These are phyloP conservation scores for Chalcis sispes DNA, from an alignment of 2,888 invertebrate species.

Conservation along the genomic window DNA sequence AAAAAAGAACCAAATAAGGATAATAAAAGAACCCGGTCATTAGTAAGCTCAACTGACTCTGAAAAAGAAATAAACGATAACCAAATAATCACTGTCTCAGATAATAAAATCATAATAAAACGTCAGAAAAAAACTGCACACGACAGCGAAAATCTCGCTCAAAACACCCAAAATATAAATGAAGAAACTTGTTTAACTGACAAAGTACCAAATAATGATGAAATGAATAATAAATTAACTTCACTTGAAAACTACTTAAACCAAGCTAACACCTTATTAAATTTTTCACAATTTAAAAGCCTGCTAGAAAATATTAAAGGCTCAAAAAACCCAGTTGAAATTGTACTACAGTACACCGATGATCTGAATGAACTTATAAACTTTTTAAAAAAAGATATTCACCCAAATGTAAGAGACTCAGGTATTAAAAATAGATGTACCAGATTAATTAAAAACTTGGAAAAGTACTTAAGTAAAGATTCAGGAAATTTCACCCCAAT, in stretches of 20 bases:
- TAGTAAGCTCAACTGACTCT: background rate
- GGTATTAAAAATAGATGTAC: slow-evolving; percentile 26
- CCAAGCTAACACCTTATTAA: background rate
- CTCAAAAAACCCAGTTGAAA: background rate
- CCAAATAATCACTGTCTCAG: too few relatives aligned
- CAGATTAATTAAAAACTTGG: background rate
- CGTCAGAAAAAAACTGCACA: too few relatives aligned
- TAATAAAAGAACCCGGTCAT: background rate
- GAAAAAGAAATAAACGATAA: too few relatives aligned
- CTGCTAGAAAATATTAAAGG: background rate
- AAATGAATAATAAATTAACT: slow-evolving; percentile 2
- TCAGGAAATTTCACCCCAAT: background rate
- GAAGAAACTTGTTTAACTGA: background rate
- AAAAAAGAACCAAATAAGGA: too few relatives aligned
- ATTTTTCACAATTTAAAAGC: background rate
- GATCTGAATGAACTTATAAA: background rate
- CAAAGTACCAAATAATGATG: background rate
- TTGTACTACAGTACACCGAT: background rate
- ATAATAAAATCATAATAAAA: background rate
- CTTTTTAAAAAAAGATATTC: background rate
- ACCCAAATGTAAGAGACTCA: slow-evolving; percentile 6
- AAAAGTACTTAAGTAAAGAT: too few relatives aligned
- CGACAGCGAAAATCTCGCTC: background rate
- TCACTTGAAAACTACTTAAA: background rate
- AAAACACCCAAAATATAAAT: background rate